Base-by-base conservation (phyloP, 2,113 vertebrate species). In the Fukomys damarensis region DNA sequence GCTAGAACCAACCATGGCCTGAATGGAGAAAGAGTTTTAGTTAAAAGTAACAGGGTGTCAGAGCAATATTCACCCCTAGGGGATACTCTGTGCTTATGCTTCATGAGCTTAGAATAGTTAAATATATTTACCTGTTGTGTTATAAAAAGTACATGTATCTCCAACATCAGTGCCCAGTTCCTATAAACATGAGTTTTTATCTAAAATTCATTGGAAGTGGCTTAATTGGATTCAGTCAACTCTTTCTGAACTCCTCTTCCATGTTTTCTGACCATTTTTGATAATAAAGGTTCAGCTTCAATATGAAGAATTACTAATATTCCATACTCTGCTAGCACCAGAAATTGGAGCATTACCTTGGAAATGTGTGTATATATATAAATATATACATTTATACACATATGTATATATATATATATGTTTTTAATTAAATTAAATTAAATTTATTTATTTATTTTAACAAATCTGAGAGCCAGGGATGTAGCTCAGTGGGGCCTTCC, bases 211-310 rank as follows among this genome's bases (percentile, higher is more conserved):
- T 5, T 89, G 26, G 17, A 59, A 82, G 41, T 88, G 20, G 10
- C 28, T 79, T 72, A 56, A 94, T 19, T 72, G 72, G 63, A 43
- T 63, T 32, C 41, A 89, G 2, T 68, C 28, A 72, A 74, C 54
- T 86, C 14, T 87, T 88, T 84, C 89, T 84, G 22, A 68, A 81
- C 92, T 89, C 49, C 59, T 91, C 28, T 38, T 96, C 22, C 14
- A 30, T 86, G 66, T 79, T 85, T 90, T 91, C 7, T 77, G 35
- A 92, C 22, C 70, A 52, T 49, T 20, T 76, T 19, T 63, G 58
- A 28, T 63, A 54, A 85, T 66, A 63, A 1, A 49, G 5, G 88
- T 88, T 80, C 26, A 94, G 38, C 4, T 79, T 20, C 72, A 56
- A 65, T 96, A 95, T 72, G 90, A 68, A 89, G 61, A 32, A 56